Base-by-base conservation (phyloP, 2,888 invertebrate genomes). In the Diaprepes abbreviatus region DNA sequence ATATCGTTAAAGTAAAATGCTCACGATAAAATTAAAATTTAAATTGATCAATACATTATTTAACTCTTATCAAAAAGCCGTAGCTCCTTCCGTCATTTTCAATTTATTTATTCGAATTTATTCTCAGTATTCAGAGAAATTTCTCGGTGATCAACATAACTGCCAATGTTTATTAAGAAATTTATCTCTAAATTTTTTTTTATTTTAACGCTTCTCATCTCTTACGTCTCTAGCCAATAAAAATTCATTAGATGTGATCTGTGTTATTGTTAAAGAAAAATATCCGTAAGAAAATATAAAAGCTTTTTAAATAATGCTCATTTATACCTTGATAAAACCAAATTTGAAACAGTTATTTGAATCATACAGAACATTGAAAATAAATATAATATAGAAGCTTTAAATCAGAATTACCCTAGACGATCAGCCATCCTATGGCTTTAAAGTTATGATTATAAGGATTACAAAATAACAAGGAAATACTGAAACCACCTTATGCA, bases 241-340 rank as follows among this genome's bases (percentile, higher is more conserved):
- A 54, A 63, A 63, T 63, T 63, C 63, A 63, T 63, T 63, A 40
- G 63, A 36, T 55, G 36, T 35, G n/a, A n/a, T n/a, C n/a, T n/a
- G n/a, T n/a, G n/a, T n/a, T n/a, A n/a, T n/a, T n/a, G n/a, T n/a
- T n/a, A n/a, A n/a, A n/a, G n/a, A n/a, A n/a, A n/a, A n/a, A n/a
- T n/a, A n/a, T n/a, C n/a, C n/a, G n/a, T n/a, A n/a, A n/a, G n/a
- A n/a, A n/a, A n/a, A n/a, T n/a, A n/a, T n/a, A n/a, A n/a, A n/a
- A n/a, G n/a, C n/a, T n/a, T n/a, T n/a, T n/a, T n/a, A n/a, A n/a
- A n/a, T n/a, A n/a, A n/a, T n/a, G n/a, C n/a, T n/a, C n/a, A n/a
- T n/a, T n/a, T n/a, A n/a, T n/a, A n/a, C n/a, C n/a, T n/a, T n/a
- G n/a, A n/a, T n/a, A n/a, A n/a, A n/a, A n/a, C n/a, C n/a, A n/a